Evolutionary conservation across 1,140 invertebrate species (phyloP).

Genomic region (Brachionus plicatilis): DNA sequence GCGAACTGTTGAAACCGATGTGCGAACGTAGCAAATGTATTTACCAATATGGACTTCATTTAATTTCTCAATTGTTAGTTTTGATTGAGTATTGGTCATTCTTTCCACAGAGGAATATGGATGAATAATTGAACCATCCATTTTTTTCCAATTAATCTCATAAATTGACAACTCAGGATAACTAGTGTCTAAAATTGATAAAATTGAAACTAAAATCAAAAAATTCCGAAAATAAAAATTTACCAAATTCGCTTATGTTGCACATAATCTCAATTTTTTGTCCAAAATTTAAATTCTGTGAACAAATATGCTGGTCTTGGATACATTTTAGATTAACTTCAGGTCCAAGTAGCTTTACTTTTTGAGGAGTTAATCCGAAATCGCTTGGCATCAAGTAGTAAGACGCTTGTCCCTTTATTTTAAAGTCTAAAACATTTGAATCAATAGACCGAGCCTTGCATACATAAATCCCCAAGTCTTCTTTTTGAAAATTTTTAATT

Average conservation of each 20-base stretch:
- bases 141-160: conserved; percentile 1
- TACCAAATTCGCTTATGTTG: not conserved
- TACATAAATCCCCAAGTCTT: conserved; percentile 3
- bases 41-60: not conserved
- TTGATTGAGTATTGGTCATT: not conserved
- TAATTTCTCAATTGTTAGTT: not conserved
- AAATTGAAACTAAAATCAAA: not conserved
- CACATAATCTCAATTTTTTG: not conserved
- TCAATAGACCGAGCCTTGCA: not conserved
- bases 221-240: not conserved
- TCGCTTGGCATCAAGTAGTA: conserved; percentile 32
- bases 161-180: not conserved
- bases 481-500: conserved; percentile 24
- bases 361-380: not conserved
- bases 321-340: not conserved
- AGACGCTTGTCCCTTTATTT: not conserved
- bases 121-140: not conserved
- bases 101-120: not conserved
- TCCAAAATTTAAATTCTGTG: not conserved
- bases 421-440: not conserved
- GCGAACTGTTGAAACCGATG: not conserved
- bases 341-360: not conserved
- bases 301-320: not conserved
- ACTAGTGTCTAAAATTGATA: not conserved
- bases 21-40: not conserved